Evolutionary conservation across 2,797 vertebrate genomes (phyloP).

Genomic region (Myotis vivesi): DNA sequence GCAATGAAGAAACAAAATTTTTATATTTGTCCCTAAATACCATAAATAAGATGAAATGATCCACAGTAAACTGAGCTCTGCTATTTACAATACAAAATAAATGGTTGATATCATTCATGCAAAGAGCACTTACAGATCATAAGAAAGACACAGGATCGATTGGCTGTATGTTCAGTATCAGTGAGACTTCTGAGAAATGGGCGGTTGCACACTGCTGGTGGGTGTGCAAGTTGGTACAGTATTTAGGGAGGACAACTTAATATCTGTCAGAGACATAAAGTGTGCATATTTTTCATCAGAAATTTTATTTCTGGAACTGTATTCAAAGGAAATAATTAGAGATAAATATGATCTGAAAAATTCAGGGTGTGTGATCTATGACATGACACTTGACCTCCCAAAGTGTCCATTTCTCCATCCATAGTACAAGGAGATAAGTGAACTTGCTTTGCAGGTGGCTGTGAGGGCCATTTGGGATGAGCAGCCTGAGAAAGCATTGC

Average conservation of each 20-base stretch:
- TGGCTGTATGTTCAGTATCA: background rate
- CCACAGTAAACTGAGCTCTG: background rate
- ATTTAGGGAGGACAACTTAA: background rate
- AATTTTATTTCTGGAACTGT: background rate
- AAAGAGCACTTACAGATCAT: conserved; percentile 30
- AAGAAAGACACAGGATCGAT: background rate
- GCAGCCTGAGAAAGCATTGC: background rate
- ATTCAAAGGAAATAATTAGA: conserved; percentile 20
- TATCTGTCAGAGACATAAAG: background rate
- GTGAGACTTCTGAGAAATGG: conserved; percentile 6
- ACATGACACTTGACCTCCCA: background rate
- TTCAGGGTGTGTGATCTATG: background rate
- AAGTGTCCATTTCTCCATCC: background rate
- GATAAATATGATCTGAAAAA: background rate
- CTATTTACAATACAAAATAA: background rate
- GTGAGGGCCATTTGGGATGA: background rate
- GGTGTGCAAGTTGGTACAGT: background rate
- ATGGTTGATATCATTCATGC: background rate
- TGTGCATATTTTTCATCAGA: background rate
- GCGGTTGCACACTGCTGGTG: background rate
- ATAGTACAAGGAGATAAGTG: background rate
- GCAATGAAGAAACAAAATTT: background rate
- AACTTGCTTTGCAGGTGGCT: background rate
- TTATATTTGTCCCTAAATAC: background rate
- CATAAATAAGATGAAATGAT: background rate